These are phyloP conservation scores for Meles meles DNA, from an alignment of 2,113 vertebrate genomes.

Conservation along the genomic window DNA sequence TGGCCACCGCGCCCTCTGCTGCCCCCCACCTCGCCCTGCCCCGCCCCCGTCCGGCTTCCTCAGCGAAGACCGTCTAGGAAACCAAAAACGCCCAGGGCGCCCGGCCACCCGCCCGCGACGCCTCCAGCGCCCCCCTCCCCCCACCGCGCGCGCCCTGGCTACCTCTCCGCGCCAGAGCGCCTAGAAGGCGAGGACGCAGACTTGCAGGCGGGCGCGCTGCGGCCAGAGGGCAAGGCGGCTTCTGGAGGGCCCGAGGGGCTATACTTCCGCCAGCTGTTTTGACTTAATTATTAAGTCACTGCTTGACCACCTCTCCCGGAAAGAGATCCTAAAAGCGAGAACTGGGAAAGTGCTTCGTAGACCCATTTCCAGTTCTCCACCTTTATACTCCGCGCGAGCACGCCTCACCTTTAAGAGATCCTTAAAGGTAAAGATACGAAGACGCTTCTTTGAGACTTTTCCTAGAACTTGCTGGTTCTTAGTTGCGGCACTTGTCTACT, in stretches of 20 bases:
- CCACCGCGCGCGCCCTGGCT: accelerated
- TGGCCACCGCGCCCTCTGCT: neutral
- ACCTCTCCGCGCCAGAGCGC: neutral
- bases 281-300: neutral
- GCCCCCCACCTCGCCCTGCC: neutral
- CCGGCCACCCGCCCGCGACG: neutral
- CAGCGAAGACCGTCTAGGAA: conserved; percentile 47
- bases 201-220: neutral
- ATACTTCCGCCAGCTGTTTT: neutral
- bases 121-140: neutral
- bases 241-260: neutral
- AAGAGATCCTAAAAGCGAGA: conserved; percentile 36
- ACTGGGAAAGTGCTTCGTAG: conserved; percentile 11
- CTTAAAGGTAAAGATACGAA: conserved; percentile 56
- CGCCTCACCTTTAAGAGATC: conserved; percentile 48
- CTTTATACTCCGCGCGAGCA: neutral
- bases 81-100: conserved; percentile 61
- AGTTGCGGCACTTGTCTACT: neutral
- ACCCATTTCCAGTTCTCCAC: neutral
- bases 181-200: neutral
- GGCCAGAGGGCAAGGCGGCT: neutral
- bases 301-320: conserved; percentile 13
- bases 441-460: neutral
- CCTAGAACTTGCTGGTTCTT: neutral
- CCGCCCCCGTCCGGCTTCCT: conserved; percentile 14